Conservation (phyloP, 2,113 vertebrate genomes). For the Clarias batrachus region DNA sequence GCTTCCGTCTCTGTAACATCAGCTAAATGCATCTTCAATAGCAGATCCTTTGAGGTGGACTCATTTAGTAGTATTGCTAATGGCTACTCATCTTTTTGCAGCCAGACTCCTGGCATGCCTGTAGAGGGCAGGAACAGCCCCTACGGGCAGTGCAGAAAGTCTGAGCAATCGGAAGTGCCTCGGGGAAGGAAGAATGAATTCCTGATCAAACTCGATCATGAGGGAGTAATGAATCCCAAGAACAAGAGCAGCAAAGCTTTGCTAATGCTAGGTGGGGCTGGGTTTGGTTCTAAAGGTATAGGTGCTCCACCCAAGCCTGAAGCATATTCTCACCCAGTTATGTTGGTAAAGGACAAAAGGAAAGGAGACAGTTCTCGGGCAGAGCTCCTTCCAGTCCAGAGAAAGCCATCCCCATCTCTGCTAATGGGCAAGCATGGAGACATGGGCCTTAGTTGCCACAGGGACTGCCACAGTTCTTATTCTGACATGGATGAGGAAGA, state of each 20-base stretch:
- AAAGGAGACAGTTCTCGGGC: slow-evolving; percentile 78
- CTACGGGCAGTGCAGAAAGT: slow-evolving; percentile 78
- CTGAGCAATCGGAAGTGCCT: slow-evolving; percentile 66
- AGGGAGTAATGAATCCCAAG: slow-evolving; percentile 95
- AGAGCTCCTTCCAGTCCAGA: slow-evolving; percentile 78
- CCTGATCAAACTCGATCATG: slow-evolving; percentile 93
- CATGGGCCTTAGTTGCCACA: slow-evolving; percentile 83
- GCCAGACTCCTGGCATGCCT: slow-evolving; percentile 73
- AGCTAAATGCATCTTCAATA: slow-evolving; percentile 84
- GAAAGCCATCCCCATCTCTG: slow-evolving; percentile 74
- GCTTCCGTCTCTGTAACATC: slow-evolving; percentile 66
- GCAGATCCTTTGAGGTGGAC: slow-evolving; percentile 86
- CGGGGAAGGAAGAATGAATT: slow-evolving; percentile 81
- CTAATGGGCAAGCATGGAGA: slow-evolving; percentile 71
- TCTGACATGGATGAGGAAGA: slow-evolving; percentile 87
- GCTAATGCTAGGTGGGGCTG: slow-evolving; percentile 67
- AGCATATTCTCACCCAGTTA: slow-evolving; percentile 78
- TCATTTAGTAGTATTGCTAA: slow-evolving; percentile 95
- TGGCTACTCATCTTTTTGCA: slow-evolving; percentile 83
- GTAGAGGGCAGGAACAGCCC: slow-evolving; percentile 71
- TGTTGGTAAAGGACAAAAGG: slow-evolving; percentile 85
- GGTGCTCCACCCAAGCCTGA: slow-evolving; percentile 70
- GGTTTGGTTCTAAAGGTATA: slow-evolving; percentile 71
- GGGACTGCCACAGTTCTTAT: slow-evolving; percentile 90
- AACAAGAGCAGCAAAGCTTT: slow-evolving; percentile 92